Conservation (phyloP, 2,888 invertebrate genomes). For the Amphimallon solstitiale region DNA sequence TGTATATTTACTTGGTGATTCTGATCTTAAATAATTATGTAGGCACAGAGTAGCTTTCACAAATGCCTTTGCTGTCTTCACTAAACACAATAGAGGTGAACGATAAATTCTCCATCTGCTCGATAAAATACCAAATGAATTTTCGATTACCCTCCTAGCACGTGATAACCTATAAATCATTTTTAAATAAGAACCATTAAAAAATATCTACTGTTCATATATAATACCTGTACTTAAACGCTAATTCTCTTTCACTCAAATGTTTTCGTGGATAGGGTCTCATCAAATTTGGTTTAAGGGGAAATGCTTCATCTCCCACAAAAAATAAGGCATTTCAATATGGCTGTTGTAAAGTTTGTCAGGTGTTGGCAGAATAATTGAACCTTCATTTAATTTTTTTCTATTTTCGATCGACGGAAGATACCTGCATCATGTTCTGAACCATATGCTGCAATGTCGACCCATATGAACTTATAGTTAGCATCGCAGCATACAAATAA, state of each 20-base stretch:
- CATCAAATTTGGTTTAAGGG: constrained; percentile 1
- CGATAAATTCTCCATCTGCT: neutral
- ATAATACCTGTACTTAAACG: neutral
- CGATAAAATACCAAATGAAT: neutral
- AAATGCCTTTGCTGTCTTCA: neutral
- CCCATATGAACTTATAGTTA: too few species aligned
- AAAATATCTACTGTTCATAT: too few species aligned
- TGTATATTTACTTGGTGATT: neutral
- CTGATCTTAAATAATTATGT: neutral
- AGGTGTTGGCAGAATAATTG: neutral
- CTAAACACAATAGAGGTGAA: neutral
- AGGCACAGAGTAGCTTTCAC: neutral
- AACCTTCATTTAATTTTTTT: neutral
- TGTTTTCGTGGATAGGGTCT: constrained; percentile 1
- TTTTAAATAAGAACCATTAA: too few species aligned
- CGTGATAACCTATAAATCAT: neutral
- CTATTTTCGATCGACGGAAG: neutral
- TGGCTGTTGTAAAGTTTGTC: neutral
- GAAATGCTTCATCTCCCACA: too few species aligned
- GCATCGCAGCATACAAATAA: too few species aligned
- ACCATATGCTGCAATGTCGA: too few species aligned
- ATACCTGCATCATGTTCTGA: too few species aligned
- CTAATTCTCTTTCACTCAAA: neutral
- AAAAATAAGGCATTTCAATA: constrained; percentile 4
- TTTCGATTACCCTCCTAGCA: neutral